Conservation (phyloP, 2,888 invertebrate genomes). For the Lycia hirtaria region DNA sequence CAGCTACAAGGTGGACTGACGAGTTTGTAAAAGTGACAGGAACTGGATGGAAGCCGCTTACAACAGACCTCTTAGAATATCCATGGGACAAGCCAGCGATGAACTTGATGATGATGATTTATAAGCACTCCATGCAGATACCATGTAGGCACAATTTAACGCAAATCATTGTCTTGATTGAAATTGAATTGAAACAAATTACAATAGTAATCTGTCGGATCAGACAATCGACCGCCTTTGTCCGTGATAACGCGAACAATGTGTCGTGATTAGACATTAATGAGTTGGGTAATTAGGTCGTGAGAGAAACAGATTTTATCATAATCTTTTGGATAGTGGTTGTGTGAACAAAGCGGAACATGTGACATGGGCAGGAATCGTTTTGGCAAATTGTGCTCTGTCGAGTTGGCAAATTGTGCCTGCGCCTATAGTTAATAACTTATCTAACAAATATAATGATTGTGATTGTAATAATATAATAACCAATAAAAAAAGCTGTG, state of each 20-base stretch:
- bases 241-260: constrained; percentile 39
- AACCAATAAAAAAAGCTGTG: too few species aligned
- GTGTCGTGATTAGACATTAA: constrained; percentile 36
- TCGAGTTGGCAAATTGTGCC: too few species aligned
- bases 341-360: constrained; percentile 5
- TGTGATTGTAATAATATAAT: too few species aligned
- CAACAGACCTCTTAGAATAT: too few species aligned
- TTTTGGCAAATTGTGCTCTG: not conserved
- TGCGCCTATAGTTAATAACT: too few species aligned
- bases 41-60: too few species aligned
- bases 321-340: constrained; percentile 3
- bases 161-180: constrained; percentile 41
- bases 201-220: constrained; percentile 32
- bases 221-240: constrained; percentile 38
- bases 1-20: too few species aligned
- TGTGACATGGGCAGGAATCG: not conserved
- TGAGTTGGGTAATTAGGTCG: constrained; percentile 31
- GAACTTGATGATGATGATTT: not conserved
- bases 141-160: constrained; percentile 38
- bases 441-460: too few species aligned
- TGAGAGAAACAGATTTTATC: constrained; percentile 28
- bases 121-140: not conserved
- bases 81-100: too few species aligned
- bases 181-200: constrained; percentile 43
- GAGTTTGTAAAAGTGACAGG: too few species aligned